Evolutionary conservation across 2,888 invertebrate species (phyloP), one percentile per base, ranked within the genome.

Genomic region (Coelopa pilipes): DNA sequence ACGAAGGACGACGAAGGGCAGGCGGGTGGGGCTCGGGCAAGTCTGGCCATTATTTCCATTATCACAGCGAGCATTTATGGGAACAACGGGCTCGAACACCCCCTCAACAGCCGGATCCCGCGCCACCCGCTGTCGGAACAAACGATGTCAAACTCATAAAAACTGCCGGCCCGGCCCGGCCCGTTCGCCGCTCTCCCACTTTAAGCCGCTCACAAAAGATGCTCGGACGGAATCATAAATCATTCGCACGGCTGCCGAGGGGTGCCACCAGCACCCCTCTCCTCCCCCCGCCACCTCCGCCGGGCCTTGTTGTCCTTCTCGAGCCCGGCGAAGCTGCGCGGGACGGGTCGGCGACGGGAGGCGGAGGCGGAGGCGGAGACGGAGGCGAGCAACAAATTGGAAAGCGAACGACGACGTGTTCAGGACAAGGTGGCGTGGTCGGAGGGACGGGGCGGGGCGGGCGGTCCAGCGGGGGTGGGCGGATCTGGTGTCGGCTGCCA

Each of bases 181-280:
- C 34, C 34, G 4, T 34, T 34, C 34, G 12, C 24, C 24, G 15
- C n/a, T 12, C 34, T 10, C 19, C 45, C 15, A 34, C 17, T 34
- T 67, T 21, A 59, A 59, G 57, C 55, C 47, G 45, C 47, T 59
- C 13, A 55, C 34, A 55, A 55, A 57, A 69, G 69, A 55, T 15
- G 46, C 46, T 71, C 46, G 53, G 34, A 34, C 45, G 19, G 19
- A 55, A 71, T 65, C 63, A 65, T 71, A 63, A 71, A 71, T 71
- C 71, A 65, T 46, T 34, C 15, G 53, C 45, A 21, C 45, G 53
- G 24, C 21, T 50, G 50, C 24, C 50, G 21, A 15, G 13, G 21
- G 34, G 57, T 59, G 47, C 34, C 34, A 7, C 34, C 34, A 2
- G 2, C 34, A n/a, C 34, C 34, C 34, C 7, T 34, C 34, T 34